A percentile compares a stretch with the other conserved stretches of the same genome.
These are phyloP conservation scores for Tylochromis polylepis DNA, from an alignment of 2,113 vertebrate species.

Conservation along the genomic window DNA sequence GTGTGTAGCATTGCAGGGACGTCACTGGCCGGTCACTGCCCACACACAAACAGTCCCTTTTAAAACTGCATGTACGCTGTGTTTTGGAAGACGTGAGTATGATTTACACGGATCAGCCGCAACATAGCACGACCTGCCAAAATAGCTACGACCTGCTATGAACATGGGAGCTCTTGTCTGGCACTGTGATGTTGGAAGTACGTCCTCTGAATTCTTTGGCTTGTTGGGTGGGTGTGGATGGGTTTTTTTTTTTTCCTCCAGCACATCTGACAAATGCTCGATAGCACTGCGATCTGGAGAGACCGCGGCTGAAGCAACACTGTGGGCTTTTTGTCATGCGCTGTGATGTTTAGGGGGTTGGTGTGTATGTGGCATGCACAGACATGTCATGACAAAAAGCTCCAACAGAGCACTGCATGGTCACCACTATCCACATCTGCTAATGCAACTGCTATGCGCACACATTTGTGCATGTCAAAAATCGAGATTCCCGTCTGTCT, in stretches of 20 bases:
- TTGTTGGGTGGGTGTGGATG: neutral
- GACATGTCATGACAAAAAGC: neutral
- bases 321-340: neutral
- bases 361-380: neutral
- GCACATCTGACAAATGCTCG: neutral
- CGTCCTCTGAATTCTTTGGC: neutral
- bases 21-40: neutral
- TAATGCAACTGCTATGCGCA: neutral
- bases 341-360: neutral
- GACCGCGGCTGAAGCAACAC: neutral
- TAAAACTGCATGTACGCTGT: rapidly evolving
- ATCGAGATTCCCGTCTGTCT: neutral
- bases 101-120: neutral
- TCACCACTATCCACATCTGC: neutral
- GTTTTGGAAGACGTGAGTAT: too few relatives aligned
- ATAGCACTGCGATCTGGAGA: neutral
- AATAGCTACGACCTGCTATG: neutral
- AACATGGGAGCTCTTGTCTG: neutral
- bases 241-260: neutral
- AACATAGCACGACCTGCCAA: neutral
- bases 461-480: neutral
- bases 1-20: neutral
- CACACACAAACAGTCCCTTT: neutral
- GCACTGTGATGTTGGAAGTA: neutral
- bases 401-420: neutral